These are phyloP conservation scores for Pachyramphus minor DNA, from an alignment of 2,113 vertebrate genomes.

Conservation along the genomic window DNA sequence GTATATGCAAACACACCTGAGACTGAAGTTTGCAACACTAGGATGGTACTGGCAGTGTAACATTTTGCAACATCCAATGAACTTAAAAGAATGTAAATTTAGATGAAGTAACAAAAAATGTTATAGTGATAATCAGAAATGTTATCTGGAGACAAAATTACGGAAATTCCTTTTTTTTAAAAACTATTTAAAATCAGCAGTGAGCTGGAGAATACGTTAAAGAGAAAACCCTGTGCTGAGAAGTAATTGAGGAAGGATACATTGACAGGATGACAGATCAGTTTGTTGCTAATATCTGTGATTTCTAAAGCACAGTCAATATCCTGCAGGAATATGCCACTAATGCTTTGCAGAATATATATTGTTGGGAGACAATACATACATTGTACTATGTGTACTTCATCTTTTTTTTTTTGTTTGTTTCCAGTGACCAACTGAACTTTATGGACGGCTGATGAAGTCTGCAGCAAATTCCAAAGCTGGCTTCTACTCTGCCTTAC, in stretches of 20 bases:
- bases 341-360: not conserved
- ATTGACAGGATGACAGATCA: not conserved
- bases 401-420: not conserved
- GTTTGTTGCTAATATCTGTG: not conserved
- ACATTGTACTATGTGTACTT: not conserved
- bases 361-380: not conserved
- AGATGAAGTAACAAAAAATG: not conserved
- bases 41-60: not conserved
- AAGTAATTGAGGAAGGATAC: not conserved
- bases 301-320: not conserved
- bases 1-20: not conserved
- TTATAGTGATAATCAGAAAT: not conserved
- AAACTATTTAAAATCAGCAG: not conserved
- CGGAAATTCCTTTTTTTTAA: not conserved
- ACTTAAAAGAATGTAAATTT: not conserved
- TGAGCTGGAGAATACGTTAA: not conserved
- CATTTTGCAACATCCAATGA: not conserved
- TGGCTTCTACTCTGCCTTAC: not conserved
- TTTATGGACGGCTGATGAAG: not conserved
- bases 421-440: not conserved
- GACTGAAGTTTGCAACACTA: not conserved
- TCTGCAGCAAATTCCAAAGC: not conserved
- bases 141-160: not conserved
- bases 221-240: not conserved
- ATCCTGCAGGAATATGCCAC: not conserved